These are phyloP conservation scores for Julus scanicus DNA, from an alignment of 2,888 invertebrate genomes.

Conservation along the genomic window DNA sequence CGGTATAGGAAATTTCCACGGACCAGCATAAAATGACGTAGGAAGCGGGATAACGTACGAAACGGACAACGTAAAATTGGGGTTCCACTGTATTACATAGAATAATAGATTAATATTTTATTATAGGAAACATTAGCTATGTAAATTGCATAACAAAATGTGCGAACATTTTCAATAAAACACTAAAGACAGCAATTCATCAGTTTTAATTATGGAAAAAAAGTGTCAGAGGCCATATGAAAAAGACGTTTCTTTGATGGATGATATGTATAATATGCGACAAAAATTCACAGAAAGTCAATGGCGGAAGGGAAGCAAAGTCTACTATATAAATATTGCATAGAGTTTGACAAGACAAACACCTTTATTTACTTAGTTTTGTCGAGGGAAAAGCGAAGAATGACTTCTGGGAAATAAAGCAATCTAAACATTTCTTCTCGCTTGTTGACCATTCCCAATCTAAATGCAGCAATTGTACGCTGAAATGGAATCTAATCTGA, in stretches of 20 bases:
- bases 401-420: slow-evolving; percentile 27
- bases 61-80: no score
- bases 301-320: background rate
- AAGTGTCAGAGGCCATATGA: background rate
- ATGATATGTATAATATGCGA: background rate
- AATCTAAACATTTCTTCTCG: slow-evolving; percentile 22
- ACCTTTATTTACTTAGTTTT: slow-evolving; percentile 22
- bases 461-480: slow-evolving; percentile 17
- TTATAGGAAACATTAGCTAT: background rate
- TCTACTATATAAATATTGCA: slow-evolving; percentile 18
- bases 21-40: no score
- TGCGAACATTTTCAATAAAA: background rate
- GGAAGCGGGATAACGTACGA: no score
- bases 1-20: no score
- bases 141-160: background rate
- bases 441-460: slow-evolving; percentile 10
- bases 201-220: background rate
- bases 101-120: background rate
- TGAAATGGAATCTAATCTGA: slow-evolving; percentile 8
- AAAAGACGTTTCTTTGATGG: background rate
- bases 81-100: no score
- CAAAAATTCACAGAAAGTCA: background rate
- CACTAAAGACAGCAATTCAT: background rate
- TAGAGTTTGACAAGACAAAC: background rate
- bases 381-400: background rate